A percentile compares a stretch with the other conserved stretches of the same genome.
Conservation (phyloP, 1,140 invertebrate species). For the Arctopsyche grandis region DNA sequence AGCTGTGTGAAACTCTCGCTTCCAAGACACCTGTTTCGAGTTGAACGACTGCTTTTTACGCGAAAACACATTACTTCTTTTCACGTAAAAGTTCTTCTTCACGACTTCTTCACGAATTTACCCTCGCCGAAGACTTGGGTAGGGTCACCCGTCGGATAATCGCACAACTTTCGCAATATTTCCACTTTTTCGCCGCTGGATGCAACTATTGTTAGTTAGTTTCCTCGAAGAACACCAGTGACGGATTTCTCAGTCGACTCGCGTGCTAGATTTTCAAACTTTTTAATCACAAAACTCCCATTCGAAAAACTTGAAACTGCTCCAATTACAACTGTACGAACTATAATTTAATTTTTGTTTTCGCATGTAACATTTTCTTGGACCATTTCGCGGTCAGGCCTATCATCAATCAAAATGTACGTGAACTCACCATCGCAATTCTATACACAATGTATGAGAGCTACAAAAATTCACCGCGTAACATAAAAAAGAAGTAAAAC, state of each 20-base stretch:
- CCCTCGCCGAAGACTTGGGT: neutral
- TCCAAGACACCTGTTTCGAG: slow-evolving; percentile 17
- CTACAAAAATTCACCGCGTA: neutral
- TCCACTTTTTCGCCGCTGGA: slow-evolving; percentile 9
- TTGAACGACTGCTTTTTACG: slow-evolving; percentile 5
- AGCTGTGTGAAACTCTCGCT: neutral
- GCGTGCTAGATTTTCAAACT: too few relatives aligned
- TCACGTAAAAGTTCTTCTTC: slow-evolving; percentile 4
- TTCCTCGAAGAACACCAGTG: too few relatives aligned
- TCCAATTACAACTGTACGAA: too few relatives aligned
- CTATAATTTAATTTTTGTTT: too few relatives aligned
- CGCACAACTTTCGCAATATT: slow-evolving; percentile 15
- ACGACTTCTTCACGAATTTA: neutral
- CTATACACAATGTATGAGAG: neutral
- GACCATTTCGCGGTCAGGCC: neutral
- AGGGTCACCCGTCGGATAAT: neutral
- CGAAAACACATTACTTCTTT: slow-evolving; percentile 26
- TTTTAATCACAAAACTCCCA: too few relatives aligned
- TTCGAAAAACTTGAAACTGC: too few relatives aligned
- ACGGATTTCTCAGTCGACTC: too few relatives aligned
- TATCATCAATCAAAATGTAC: slow-evolving; percentile 8
- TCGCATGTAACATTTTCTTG: too few relatives aligned
- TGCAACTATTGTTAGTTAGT: slow-evolving; percentile 11
- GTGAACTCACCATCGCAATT: neutral
- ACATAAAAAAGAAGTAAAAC: too few relatives aligned